Evolutionary conservation across 2,888 invertebrate genomes (phyloP).

Genomic region (Drosophila lutescens): DNA sequence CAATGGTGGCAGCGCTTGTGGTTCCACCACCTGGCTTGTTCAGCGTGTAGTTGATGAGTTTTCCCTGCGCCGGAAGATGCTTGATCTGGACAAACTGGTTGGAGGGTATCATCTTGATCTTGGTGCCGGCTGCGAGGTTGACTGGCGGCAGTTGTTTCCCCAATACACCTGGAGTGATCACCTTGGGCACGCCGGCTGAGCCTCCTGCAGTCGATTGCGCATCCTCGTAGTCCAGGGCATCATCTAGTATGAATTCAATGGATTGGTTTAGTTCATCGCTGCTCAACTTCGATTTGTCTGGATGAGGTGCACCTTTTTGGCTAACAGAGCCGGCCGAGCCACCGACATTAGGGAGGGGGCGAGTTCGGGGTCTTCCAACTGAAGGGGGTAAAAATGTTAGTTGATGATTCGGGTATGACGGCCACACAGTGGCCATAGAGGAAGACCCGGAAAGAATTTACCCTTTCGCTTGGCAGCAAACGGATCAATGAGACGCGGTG

Average conservation of each 20-base stretch:
- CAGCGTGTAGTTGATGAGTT: constrained; percentile 81
- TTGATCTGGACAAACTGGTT: constrained; percentile 84
- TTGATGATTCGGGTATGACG: constrained; percentile 32
- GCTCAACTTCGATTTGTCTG: constrained; percentile 30
- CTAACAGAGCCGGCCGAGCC: constrained; percentile 23
- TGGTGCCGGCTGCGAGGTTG: constrained; percentile 66
- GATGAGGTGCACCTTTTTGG: constrained; percentile 20
- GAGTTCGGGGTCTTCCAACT: constrained; percentile 86
- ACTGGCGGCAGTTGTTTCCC: constrained; percentile 52
- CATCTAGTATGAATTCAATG: constrained; percentile 83
- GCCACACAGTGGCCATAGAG: not conserved
- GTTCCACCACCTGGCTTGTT: constrained; percentile 54
- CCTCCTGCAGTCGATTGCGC: constrained; percentile 18
- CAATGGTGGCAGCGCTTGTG: constrained; percentile 58
- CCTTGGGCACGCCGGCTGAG: constrained; percentile 6
- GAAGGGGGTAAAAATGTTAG: constrained; percentile 64
- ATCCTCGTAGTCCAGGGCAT: constrained; percentile 73
- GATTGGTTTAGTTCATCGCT: constrained; percentile 83
- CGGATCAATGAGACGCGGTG: constrained; percentile 76
- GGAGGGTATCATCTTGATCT: constrained; percentile 84
- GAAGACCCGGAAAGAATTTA: constrained; percentile 56
- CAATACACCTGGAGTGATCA: constrained; percentile 26
- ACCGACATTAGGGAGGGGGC: constrained; percentile 72
- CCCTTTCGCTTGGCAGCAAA: constrained; percentile 84
- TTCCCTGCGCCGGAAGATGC: constrained; percentile 77